A percentile compares a stretch with the other conserved stretches of the same genome.
phyloP scores from a whole-genome alignment of 2,113 vertebrate genomes.

The Haplochromis burtoni region DNA sequence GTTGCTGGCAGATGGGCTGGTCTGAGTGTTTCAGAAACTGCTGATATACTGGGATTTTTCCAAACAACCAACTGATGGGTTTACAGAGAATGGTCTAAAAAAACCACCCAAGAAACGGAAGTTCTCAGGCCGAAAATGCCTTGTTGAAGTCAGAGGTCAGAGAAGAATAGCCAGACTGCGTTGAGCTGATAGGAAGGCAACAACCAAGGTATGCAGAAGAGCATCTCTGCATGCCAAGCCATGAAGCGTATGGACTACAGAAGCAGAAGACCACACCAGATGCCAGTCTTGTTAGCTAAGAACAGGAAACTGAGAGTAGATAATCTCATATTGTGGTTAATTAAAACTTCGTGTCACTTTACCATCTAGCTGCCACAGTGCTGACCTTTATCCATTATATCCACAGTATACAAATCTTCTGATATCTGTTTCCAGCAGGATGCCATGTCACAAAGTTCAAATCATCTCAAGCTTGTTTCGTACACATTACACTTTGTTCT shows the following conservation, averaged over 20 bases:
- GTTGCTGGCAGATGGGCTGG: background rate
- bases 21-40: background rate
- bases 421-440: background rate
- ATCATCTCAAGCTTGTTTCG: background rate
- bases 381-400: background rate
- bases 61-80: background rate
- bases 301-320: background rate
- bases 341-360: background rate
- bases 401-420: background rate
- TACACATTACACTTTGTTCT: background rate
- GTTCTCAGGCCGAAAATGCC: background rate
- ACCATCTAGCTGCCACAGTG: background rate
- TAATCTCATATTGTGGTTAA: background rate
- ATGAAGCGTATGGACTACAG: background rate
- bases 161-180: background rate
- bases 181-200: background rate
- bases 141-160: background rate
- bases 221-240: background rate
- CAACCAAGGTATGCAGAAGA: background rate
- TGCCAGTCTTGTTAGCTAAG: background rate
- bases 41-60: background rate
- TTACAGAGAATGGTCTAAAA: background rate
- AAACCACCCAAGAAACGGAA: rapidly evolving
- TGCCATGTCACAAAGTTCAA: background rate
- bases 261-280: background rate